Base-by-base conservation (phyloP, 1,140 invertebrate genomes). In the Scaptodrosophila lebanonensis region DNA sequence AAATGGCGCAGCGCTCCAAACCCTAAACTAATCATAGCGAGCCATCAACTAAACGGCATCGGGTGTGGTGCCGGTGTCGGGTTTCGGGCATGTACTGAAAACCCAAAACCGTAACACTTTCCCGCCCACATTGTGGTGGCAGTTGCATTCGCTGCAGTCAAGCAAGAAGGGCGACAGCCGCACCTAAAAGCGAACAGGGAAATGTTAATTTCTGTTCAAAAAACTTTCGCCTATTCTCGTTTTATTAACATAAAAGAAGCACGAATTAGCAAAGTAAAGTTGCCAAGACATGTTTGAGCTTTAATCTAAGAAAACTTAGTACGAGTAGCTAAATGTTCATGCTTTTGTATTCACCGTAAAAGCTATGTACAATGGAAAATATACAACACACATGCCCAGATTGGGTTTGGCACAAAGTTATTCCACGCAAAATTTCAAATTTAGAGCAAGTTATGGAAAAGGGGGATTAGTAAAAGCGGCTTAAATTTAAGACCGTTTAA, bases 181-280 rank as follows among this genome's bases (percentile, higher is more conserved):
- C n/a, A n/a, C n/a, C 59, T 40, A 29, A 40, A 60, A 61, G 57
- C 29, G 29, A 50, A 61, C 16, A 49, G 63, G 57, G 63, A 65
- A 75, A 70, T 57, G 71, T 63, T 75, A 76, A 75, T 75, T 75
- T 76, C 38, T 47, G 36, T 40, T 54, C 51, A 61, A 30, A 65
- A 75, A 75, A 66, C 50, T 66, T 69, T 75, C 61, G 47, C 50
- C 54, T 51, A 69, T 72, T 72, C n/a, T n/a, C 63, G 63, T 58
- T 72, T 72, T 66, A 67, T 58, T 72, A 61, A 51, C 49, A 47
- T 39, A 63, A 50, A 49, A 59, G 27, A 57, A 57, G 29, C 20
- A 27, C 56, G 15, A 43, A 57, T 18, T 36, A 33, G 15, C 22
- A 20, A 43, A 4, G 16, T 3, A 32, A 8, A 18, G 15, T 11